A percentile compares a stretch with the other conserved stretches of the same genome.
Evolutionary conservation across 1,140 invertebrate species (phyloP).

Genomic region (Penaeus japonicus): DNA sequence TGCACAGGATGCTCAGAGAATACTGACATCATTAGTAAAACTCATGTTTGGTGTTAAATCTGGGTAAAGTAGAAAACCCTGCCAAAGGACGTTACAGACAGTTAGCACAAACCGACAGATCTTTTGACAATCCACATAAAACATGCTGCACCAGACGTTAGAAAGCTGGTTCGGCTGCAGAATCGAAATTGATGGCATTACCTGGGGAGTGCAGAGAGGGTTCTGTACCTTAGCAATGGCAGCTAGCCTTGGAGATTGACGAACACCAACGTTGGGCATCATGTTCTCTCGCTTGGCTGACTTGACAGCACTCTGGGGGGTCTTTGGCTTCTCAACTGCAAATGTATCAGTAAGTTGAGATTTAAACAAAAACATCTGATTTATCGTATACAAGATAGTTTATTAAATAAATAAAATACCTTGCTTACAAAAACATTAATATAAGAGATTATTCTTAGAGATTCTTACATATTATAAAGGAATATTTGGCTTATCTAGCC

Average conservation of each 20-base stretch:
- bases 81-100: background rate
- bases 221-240: constrained; percentile 36
- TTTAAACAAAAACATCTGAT: no score
- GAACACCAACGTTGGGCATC: background rate
- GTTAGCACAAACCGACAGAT: background rate
- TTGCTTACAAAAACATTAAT: no score
- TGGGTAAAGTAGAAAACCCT: background rate
- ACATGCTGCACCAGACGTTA: background rate
- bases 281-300: background rate
- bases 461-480: no score
- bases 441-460: no score
- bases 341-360: no score
- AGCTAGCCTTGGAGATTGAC: constrained; percentile 36
- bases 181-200: background rate
- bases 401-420: background rate
- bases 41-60: no score
- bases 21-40: no score
- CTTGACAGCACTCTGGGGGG: no score
- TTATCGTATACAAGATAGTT: background rate
- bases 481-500: no score
- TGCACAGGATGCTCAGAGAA: no score
- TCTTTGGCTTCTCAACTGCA: no score
- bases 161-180: constrained; percentile 7
- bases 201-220: background rate
- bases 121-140: background rate